phyloP scores from a whole-genome alignment of 2,888 invertebrate genomes.

The Cheilosia impressa region DNA sequence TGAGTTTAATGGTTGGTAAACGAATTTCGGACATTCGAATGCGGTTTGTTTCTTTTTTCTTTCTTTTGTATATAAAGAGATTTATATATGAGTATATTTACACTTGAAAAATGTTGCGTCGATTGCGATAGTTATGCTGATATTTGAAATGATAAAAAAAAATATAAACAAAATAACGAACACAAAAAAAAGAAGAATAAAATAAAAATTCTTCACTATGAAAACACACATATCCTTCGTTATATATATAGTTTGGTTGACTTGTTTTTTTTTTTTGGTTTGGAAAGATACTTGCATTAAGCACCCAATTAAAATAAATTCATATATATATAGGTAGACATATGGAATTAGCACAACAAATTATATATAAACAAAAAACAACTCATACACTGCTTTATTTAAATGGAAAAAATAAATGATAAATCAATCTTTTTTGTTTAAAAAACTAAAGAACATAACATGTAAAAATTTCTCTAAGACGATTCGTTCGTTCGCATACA shows the following conservation, averaged over 20 bases:
- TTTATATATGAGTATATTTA: conserved; percentile 69
- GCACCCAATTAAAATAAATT: conserved; percentile 61
- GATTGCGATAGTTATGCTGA: conserved; percentile 59
- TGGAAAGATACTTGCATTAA: conserved; percentile 60
- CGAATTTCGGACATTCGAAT: conserved; percentile 74
- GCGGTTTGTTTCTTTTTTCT: conserved; percentile 27
- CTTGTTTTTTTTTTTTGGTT: conserved; percentile 11
- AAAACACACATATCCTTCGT: conserved; percentile 56
- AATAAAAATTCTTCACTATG: conserved; percentile 50
- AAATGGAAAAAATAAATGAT: background rate
- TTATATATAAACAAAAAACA: conserved; percentile 18
- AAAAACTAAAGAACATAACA: conserved; percentile 53
- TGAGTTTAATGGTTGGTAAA: conserved; percentile 72
- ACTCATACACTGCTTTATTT: conserved; percentile 53
- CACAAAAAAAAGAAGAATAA: conserved; percentile 37
- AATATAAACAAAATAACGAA: conserved; percentile 13
- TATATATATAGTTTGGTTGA: conserved; percentile 31
- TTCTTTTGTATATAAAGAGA: conserved; percentile 33
- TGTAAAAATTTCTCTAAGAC: conserved; percentile 68
- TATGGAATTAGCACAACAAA: conserved; percentile 63
- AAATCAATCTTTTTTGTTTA: background rate
- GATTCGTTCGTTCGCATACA: conserved; percentile 71
- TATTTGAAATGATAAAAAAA: conserved; percentile 49
- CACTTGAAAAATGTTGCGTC: conserved; percentile 71
- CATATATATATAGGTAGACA: conserved; percentile 35